These are phyloP conservation scores for Lochmaea crataegi DNA, from an alignment of 2,888 invertebrate species.

Conservation along the genomic window DNA sequence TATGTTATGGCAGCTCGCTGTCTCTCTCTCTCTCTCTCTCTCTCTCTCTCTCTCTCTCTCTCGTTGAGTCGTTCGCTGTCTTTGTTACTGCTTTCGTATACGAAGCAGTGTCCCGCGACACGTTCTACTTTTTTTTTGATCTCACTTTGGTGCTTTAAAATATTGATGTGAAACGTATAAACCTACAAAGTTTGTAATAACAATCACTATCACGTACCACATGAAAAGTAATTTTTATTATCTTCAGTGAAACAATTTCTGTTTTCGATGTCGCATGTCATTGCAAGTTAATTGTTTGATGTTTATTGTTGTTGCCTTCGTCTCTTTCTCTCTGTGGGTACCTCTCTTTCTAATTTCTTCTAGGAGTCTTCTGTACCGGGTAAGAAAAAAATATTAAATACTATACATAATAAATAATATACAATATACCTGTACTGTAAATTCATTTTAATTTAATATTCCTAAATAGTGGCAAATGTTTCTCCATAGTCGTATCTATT, in stretches of 20 bases:
- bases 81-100: too few species aligned
- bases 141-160: too few species aligned
- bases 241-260: slow-evolving; percentile 46
- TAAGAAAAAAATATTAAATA: slow-evolving; percentile 23
- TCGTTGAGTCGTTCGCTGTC: too few species aligned
- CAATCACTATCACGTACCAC: not conserved
- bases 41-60: too few species aligned
- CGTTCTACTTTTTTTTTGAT: too few species aligned
- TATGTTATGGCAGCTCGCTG: too few species aligned
- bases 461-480: not conserved
- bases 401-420: not conserved
- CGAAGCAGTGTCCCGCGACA: too few species aligned
- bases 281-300: slow-evolving; percentile 62
- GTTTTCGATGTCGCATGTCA: slow-evolving; percentile 63
- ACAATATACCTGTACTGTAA: not conserved
- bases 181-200: too few species aligned
- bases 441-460: not conserved
- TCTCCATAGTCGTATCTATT: not conserved
- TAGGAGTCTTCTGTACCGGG: slow-evolving; percentile 14
- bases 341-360: slow-evolving; percentile 47
- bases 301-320: slow-evolving; percentile 64
- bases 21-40: too few species aligned
- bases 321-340: slow-evolving; percentile 59
- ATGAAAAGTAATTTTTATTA: slow-evolving; percentile 1
- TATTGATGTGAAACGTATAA: too few species aligned